Evolutionary conservation across 1,140 invertebrate species (phyloP), one percentile per base, ranked within the genome.

Genomic region (Rhagoletis pomonella): DNA sequence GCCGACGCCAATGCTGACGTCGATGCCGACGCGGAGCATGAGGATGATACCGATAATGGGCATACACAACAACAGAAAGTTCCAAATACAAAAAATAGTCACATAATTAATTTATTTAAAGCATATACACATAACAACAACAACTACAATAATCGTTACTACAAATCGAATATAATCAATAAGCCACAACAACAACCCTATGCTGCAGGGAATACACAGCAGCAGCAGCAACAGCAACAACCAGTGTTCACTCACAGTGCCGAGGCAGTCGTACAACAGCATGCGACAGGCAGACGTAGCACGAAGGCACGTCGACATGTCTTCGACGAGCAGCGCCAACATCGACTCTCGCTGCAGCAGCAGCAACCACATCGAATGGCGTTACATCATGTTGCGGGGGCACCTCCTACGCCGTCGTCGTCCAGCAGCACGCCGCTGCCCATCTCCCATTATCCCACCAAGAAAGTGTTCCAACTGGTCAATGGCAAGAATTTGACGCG

Each of bases 71-170:
- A 88, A 86, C 90, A 92, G 89, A 89, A 92, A 90, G 91, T 92
- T 92, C 91, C 91, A 92, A 92, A 92, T 92, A 90, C 91, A 90
- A 90, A 90, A 88, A 92, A 92, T 92, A 92, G 91, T 92, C 91
- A 92, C 92, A 90, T 90, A 92, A 88, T 90, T 92, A 90, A 90
- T 88, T 90, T 92, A 91, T 91, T 91, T 89, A 86, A 81, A 55
- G 5, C 73, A 55, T 81, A 89, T 89, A 91, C 88, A 85, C 73
- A 87, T 81, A 87, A 19, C 64, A 85, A 81, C n/a, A 73, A 62
- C 88, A 87, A 77, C 87, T 86, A 64, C 87, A 69, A 39, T 59
- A 81, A 58, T 62, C 14, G 7, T 39, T 19, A 44, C 64, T n/a
- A 12, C 59, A 86, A 86, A 14, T 19, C 12, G 50, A 50, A 77